Conservation (phyloP, 2,888 invertebrate genomes). For the Heliconius aoede region DNA sequence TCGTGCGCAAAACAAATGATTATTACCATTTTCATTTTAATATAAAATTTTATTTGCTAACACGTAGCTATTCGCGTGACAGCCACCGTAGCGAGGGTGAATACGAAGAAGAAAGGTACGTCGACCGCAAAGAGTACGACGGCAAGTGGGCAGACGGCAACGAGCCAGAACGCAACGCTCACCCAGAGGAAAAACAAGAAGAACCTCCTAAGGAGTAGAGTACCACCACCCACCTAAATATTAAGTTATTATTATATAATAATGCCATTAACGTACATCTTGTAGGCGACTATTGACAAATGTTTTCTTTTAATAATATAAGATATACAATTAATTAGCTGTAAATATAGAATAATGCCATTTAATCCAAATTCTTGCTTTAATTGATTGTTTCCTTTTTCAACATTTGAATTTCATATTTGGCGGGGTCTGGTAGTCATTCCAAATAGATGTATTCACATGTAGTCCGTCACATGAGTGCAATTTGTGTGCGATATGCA, state of each 20-base stretch:
- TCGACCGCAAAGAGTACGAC: constrained; percentile 86
- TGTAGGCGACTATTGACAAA: not conserved
- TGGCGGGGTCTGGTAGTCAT: constrained; percentile 37
- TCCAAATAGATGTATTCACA: constrained; percentile 40
- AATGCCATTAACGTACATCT: not conserved
- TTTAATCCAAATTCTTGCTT: constrained; percentile 25
- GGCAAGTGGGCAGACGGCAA: constrained; percentile 87
- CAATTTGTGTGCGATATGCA: constrained; percentile 43
- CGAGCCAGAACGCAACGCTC: constrained; percentile 67
- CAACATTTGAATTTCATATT: not conserved
- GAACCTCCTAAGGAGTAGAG: constrained; percentile 70
- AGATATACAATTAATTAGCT: constrained; percentile 30
- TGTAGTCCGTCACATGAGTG: constrained; percentile 34
- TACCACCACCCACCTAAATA: constrained; percentile 27
- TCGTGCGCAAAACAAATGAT: too few relatives aligned
- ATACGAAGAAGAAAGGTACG: constrained; percentile 82
- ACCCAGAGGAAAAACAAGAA: constrained; percentile 69
- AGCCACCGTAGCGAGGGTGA: constrained; percentile 81
- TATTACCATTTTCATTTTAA: not conserved
- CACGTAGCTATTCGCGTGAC: constrained; percentile 53
- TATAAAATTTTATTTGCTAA: not conserved
- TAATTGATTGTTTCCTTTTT: constrained; percentile 15
- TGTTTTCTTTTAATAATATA: constrained; percentile 10
- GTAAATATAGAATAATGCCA: constrained; percentile 33
- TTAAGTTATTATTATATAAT: too few relatives aligned